Evolutionary conservation across 2,888 invertebrate species (phyloP), one percentile per base, ranked within the genome.

Genomic region (Hemistola chrysoprasaria): DNA sequence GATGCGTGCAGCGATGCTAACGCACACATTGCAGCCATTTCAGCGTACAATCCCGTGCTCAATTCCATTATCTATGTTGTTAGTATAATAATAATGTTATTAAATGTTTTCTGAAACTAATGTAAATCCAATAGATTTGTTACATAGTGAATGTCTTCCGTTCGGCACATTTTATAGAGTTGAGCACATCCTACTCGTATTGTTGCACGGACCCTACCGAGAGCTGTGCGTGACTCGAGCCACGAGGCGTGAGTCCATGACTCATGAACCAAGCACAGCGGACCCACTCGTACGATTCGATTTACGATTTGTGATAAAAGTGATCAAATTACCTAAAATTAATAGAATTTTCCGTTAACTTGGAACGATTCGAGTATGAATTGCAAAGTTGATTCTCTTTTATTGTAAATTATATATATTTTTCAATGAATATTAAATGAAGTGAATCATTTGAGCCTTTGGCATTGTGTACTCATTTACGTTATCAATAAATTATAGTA

Each of bases 51-150:
- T 71, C 76, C 77, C 78, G 72, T 88, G 88, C 88, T 88, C 88
- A 88, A 88, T 86, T 79, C 80, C 84, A 79, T 74, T 83, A 75
- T 81, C 72, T 84, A 77, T 78, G 78, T 83, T 81, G 78, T 87
- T 79, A 77, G 71, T 73, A 69, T 81, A 82, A 81, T 78, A 78
- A 86, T 81, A 71, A 78, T 73, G 65, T 53, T 74, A 65, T 53
- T 74, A 70, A 77, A 78, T 73, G 72, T 80, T 85, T 83, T 39
- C 78, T 71, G 64, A 74, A 75, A 76, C 66, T 71, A 70, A 67
- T 67, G 64, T 78, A 67, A 73, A 68, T 96, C 95, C 92, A 95
- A 95, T 91, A 93, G 95, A 90, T 97, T 96, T 91, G 93, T 97
- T 90, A 97, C 95, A 78, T 32, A 26, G 50, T 96, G 67, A 82